Percentiles rank a stretch among this genome's conserved stretches.
Evolutionary conservation across 1,140 invertebrate species (phyloP).

Genomic region (Drosophila lacertosa): DNA sequence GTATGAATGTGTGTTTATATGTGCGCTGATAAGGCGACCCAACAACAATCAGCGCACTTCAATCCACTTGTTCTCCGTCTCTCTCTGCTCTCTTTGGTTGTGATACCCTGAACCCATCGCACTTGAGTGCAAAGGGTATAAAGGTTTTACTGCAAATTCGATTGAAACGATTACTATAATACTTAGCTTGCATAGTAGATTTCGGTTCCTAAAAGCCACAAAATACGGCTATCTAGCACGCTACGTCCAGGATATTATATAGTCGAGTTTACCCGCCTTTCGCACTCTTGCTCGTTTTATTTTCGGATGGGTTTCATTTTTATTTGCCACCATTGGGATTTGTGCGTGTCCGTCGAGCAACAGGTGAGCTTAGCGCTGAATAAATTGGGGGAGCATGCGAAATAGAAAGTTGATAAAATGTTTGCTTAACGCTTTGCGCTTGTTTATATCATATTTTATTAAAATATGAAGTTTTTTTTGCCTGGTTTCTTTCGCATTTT

Average conservation of each 20-base stretch:
- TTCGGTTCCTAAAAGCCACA: no score
- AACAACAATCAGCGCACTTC: slow-evolving; percentile 50
- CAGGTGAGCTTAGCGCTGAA: slow-evolving; percentile 44
- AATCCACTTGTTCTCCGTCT: slow-evolving; percentile 26
- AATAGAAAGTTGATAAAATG: slow-evolving; percentile 72
- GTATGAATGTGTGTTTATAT: slow-evolving; percentile 10
- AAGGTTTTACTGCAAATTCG: slow-evolving; percentile 4
- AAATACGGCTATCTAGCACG: no score
- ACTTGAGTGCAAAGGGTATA: no score
- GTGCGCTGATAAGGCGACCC: slow-evolving; percentile 50
- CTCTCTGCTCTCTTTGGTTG: not conserved
- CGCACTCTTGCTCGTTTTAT: not conserved
- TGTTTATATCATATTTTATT: slow-evolving; percentile 13
- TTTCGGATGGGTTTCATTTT: slow-evolving; percentile 20
- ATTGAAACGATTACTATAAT: no score
- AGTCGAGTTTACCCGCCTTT: no score
- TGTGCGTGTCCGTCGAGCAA: slow-evolving; percentile 28
- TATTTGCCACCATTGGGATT: slow-evolving; percentile 4
- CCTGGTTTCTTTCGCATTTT: slow-evolving; percentile 1
- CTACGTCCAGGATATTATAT: no score
- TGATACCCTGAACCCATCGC: not conserved
- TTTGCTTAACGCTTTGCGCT: not conserved
- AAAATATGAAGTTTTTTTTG: slow-evolving; percentile 3
- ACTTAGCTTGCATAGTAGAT: no score
- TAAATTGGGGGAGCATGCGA: slow-evolving; percentile 34